phyloP scores from a whole-genome alignment of 2,888 invertebrate species.

The Brenthis daphne region DNA sequence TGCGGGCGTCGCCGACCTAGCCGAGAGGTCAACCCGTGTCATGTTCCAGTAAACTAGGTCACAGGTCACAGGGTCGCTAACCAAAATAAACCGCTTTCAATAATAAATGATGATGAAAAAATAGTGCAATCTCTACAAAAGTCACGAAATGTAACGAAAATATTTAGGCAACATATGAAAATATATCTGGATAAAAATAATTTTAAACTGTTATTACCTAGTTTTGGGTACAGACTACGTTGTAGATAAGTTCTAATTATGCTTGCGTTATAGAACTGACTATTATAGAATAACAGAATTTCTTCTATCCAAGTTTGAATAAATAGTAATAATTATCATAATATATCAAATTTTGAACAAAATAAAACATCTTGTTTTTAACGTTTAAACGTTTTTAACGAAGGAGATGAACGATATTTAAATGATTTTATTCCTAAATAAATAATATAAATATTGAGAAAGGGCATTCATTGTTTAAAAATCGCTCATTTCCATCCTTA shows the following conservation, averaged over 20 bases:
- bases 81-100: conserved; percentile 63
- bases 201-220: background rate
- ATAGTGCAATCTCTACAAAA: background rate
- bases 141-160: background rate
- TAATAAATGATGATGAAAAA: conserved; percentile 26
- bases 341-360: too few species aligned
- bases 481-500: background rate
- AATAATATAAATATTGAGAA: too few species aligned
- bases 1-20: conserved; percentile 60
- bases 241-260: background rate
- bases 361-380: too few species aligned
- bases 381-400: too few species aligned
- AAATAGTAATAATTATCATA: too few species aligned
- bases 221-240: background rate
- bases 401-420: too few species aligned
- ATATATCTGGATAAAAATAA: background rate
- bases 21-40: conserved; percentile 72
- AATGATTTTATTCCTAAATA: too few species aligned
- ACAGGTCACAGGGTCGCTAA: conserved; percentile 59
- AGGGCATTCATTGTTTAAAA: background rate
- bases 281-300: too few species aligned
- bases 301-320: too few species aligned
- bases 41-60: conserved; percentile 68
- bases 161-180: conserved; percentile 5
- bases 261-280: background rate